Conservation (phyloP, 2,797 vertebrate genomes). For the Cryptoblepharus egeriae region DNA sequence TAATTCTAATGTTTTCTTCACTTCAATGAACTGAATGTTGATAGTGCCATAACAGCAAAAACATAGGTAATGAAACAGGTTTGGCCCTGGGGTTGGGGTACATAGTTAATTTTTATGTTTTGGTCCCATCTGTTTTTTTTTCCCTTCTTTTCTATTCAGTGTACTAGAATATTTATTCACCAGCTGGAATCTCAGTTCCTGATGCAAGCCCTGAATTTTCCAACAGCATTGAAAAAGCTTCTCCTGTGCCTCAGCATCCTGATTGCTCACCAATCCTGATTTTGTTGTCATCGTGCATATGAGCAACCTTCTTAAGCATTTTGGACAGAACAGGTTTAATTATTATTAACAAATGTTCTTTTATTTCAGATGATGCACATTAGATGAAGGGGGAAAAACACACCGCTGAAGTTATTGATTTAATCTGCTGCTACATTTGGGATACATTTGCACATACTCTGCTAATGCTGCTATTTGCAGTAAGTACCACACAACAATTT, state of each 20-base stretch:
- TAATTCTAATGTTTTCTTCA: conserved; percentile 36
- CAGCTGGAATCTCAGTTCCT: conserved; percentile 70
- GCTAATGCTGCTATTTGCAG: conserved; percentile 56
- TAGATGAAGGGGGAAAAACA: conserved; percentile 36
- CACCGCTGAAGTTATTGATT: conserved; percentile 48
- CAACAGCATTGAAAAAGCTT: conserved; percentile 64
- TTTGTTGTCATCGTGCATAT: conserved; percentile 63
- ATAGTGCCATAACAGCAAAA: conserved; percentile 54
- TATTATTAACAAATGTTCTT: conserved; percentile 55
- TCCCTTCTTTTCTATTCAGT: conserved; percentile 77
- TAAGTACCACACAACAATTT: conserved; percentile 68
- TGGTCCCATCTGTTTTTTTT: no score
- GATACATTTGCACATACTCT: conserved; percentile 47
- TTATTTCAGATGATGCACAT: conserved; percentile 63
- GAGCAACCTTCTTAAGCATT: conserved; percentile 55
- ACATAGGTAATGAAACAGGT: no score
- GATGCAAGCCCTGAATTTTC: conserved; percentile 63
- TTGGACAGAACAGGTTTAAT: conserved; percentile 17
- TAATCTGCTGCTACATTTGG: conserved; percentile 57
- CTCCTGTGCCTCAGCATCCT: conserved; percentile 55
- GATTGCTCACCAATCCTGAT: conserved; percentile 71
- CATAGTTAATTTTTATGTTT: no score
- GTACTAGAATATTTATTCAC: conserved; percentile 63
- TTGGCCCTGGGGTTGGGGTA: no score
- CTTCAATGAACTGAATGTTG: conserved; percentile 53